Conservation (phyloP, 2,797 vertebrate genomes). For the Karalla daura region DNA sequence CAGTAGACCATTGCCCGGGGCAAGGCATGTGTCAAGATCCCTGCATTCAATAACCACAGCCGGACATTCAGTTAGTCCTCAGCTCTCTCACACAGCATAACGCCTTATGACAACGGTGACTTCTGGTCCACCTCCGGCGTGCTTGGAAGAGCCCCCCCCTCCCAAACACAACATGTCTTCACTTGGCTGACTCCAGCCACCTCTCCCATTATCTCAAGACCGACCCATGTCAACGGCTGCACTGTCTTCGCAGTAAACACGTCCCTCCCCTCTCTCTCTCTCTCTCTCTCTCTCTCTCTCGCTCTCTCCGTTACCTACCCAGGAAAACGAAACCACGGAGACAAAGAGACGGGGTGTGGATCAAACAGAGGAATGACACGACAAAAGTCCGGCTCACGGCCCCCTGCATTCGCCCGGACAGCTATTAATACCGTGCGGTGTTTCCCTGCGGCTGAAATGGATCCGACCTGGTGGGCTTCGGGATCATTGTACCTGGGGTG, state of each 20-base stretch:
- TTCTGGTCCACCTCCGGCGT: constrained; percentile 45
- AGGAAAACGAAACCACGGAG: constrained; percentile 57
- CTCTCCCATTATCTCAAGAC: constrained; percentile 30
- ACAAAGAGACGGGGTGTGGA: constrained; percentile 55
- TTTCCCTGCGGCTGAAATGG: not conserved
- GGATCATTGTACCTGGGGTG: not conserved
- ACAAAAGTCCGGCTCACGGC: constrained; percentile 26
- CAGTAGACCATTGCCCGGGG: not conserved
- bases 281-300: too few relatives aligned
- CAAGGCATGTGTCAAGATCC: not conserved
- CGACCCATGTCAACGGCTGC: constrained; percentile 45
- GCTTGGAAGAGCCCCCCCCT: constrained; percentile 28
- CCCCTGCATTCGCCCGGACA: constrained; percentile 2
- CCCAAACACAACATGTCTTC: constrained; percentile 30
- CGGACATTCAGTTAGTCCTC: constrained; percentile 25
- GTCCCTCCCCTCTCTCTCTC: too few relatives aligned
- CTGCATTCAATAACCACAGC: constrained; percentile 1
- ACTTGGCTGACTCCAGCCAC: constrained; percentile 13
- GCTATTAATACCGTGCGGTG: not conserved
- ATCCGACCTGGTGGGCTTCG: too few relatives aligned
- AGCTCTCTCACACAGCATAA: constrained; percentile 48
- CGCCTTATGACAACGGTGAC: constrained; percentile 33
- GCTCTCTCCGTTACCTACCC: constrained; percentile 29
- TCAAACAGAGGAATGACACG: constrained; percentile 31
- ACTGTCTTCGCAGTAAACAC: constrained; percentile 37